phyloP scores from a whole-genome alignment of 2,888 invertebrate genomes.

The Drosophila sordidula region DNA sequence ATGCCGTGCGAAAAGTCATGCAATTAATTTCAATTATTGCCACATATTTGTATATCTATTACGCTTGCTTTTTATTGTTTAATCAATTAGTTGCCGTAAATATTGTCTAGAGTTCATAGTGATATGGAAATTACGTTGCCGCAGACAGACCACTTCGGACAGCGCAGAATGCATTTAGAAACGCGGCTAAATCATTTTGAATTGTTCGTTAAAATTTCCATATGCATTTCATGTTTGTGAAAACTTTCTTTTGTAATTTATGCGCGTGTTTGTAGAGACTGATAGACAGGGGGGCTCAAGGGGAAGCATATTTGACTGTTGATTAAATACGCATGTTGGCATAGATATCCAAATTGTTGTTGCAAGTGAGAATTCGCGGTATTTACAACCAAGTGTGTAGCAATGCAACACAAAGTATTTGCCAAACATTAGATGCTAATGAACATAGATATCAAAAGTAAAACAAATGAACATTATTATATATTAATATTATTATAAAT shows the following conservation, averaged over 20 bases:
- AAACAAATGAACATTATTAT: not conserved
- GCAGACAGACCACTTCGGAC: not conserved
- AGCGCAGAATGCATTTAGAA: constrained; percentile 4
- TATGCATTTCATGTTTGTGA: constrained; percentile 14
- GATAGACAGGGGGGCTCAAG: not conserved
- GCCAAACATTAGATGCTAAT: constrained; percentile 4
- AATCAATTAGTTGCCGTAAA: constrained; percentile 3
- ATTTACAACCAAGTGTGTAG: constrained; percentile 2
- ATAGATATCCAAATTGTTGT: constrained; percentile 16
- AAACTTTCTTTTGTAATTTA: constrained; percentile 28
- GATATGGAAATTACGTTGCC: constrained; percentile 3
- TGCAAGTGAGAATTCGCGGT: constrained; percentile 1
- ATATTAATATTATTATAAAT: no score
- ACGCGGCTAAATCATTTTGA: constrained; percentile 27
- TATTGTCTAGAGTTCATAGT: not conserved
- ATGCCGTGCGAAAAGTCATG: constrained; percentile 36
- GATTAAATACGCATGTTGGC: constrained; percentile 21
- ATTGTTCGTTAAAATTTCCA: constrained; percentile 12
- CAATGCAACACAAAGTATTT: constrained; percentile 1
- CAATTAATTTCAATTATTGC: constrained; percentile 55
- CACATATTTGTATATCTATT: constrained; percentile 13
- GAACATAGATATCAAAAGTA: not conserved
- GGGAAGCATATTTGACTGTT: constrained; percentile 21
- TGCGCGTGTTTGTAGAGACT: constrained; percentile 1
- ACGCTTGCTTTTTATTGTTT: not conserved